Percentiles rank a stretch among this genome's conserved stretches.
Evolutionary conservation across 2,113 vertebrate genomes (phyloP).

Genomic region (Bombycilla garrulus): DNA sequence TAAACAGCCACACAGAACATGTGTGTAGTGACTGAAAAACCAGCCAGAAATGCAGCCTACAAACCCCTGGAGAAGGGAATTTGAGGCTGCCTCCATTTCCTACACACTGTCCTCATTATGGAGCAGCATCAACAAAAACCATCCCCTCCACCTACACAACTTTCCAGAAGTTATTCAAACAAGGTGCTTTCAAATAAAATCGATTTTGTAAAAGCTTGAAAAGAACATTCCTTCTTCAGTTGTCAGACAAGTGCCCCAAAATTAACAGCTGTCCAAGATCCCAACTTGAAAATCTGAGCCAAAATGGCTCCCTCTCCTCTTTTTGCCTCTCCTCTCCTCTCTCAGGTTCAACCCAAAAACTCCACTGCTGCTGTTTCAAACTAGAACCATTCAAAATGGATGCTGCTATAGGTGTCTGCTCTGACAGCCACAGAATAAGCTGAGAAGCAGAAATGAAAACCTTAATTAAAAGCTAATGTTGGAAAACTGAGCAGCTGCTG

Average conservation of each 20-base stretch:
- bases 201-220: background rate
- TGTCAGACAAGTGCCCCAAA: background rate
- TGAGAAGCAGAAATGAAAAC: background rate
- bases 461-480: background rate
- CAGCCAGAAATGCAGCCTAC: background rate
- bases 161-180: background rate
- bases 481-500: background rate
- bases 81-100: background rate
- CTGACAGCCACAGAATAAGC: background rate
- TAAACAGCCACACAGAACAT: background rate
- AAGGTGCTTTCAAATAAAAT: background rate
- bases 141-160: background rate
- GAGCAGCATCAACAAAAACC: accelerated
- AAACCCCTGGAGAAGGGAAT: background rate
- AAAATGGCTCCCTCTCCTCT: background rate
- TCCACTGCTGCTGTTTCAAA: background rate
- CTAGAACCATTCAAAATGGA: background rate
- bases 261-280: background rate
- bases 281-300: accelerated
- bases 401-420: background rate
- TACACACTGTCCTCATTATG: background rate
- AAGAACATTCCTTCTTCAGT: background rate
- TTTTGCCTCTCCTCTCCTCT: background rate
- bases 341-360: background rate
- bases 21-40: background rate